Conservation (phyloP, 2,888 invertebrate genomes). For the Protonemura montana region DNA sequence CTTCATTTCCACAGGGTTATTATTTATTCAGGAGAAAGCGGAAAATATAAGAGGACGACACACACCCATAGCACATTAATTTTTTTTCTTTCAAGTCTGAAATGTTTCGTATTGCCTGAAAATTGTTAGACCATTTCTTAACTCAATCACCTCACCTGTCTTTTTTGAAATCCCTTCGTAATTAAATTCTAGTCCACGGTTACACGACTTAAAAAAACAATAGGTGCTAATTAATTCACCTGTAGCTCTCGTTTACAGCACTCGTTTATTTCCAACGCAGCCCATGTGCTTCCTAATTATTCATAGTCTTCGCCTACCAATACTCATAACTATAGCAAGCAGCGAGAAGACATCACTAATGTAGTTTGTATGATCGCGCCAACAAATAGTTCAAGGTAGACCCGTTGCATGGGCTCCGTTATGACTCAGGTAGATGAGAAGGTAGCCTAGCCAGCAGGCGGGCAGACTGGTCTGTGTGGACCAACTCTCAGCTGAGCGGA, state of each 20-base stretch:
- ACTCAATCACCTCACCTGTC: neutral
- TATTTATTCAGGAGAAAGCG: neutral
- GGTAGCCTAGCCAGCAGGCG: neutral
- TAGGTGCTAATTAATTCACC: neutral
- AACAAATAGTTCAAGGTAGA: neutral
- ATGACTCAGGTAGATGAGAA: neutral
- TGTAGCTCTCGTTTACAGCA: neutral
- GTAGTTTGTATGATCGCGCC: neutral
- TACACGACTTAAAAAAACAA: neutral
- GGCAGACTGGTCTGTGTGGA: neutral
- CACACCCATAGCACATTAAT: neutral
- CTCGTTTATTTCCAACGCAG: neutral
- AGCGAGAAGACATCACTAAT: neutral
- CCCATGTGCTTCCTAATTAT: neutral
- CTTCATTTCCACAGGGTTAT: conserved; percentile 12
- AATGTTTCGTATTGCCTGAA: neutral
- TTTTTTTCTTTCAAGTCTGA: neutral
- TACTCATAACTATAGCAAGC: neutral
- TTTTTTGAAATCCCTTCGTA: neutral
- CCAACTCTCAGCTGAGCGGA: neutral
- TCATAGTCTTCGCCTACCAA: neutral
- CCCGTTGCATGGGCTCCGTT: neutral
- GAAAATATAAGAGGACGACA: conserved; percentile 3
- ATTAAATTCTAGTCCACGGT: neutral
- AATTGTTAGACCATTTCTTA: neutral